A percentile compares a stretch with the other conserved stretches of the same genome.
Evolutionary conservation across 2,797 vertebrate genomes (phyloP).

Genomic region (Scarus forsteni): DNA sequence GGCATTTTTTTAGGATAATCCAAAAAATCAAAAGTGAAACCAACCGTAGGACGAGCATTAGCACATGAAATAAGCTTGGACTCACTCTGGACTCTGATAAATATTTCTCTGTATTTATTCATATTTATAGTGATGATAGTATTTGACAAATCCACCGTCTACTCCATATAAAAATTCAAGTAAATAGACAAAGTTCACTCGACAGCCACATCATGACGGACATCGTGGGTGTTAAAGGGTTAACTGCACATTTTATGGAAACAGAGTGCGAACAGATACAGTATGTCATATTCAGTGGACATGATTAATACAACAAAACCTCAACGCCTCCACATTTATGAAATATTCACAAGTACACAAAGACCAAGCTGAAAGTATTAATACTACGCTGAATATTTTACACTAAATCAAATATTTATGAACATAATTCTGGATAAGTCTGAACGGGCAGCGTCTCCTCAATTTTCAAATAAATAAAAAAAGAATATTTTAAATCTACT

Average conservation of each 20-base stretch:
- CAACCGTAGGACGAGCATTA: too few species aligned
- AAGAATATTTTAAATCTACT: conserved; percentile 45
- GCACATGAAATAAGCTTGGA: not conserved
- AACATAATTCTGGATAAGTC: conserved; percentile 48
- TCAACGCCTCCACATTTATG: conserved; percentile 32
- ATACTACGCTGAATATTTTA: conserved; percentile 53
- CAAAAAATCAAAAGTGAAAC: too few species aligned
- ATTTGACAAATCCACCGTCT: conserved; percentile 57
- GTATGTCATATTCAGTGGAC: conserved; percentile 43
- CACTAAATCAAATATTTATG: conserved; percentile 64
- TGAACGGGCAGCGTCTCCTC: conserved; percentile 35
- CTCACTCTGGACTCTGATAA: not conserved
- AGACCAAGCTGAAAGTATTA: conserved; percentile 49
- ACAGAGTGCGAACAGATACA: conserved; percentile 42
- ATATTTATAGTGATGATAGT: conserved; percentile 72
- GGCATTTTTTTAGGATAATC: too few species aligned
- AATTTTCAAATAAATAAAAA: conserved; percentile 74
- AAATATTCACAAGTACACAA: conserved; percentile 30
- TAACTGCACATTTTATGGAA: conserved; percentile 41
- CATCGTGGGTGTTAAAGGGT: conserved; percentile 49
- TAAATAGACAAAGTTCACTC: conserved; percentile 72
- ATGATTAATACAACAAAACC: conserved; percentile 44
- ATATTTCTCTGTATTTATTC: conserved; percentile 10
- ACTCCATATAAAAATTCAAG: conserved; percentile 74
- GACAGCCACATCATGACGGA: conserved; percentile 47